phyloP scores from a whole-genome alignment of 1,140 invertebrate species.

The Sarcophaga peregrina region DNA sequence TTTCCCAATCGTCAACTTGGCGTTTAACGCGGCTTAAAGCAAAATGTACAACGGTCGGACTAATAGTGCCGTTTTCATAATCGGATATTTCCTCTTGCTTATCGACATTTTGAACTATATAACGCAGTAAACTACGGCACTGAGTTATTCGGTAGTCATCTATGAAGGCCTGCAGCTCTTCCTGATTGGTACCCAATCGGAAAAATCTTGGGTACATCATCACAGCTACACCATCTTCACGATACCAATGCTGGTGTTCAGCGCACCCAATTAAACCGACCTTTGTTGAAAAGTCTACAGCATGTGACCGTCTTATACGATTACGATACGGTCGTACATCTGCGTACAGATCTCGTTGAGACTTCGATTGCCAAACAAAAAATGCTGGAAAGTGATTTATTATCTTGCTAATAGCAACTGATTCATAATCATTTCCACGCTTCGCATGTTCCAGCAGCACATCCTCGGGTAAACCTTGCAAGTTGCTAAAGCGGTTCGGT shows the following conservation, averaged over 20 bases:
- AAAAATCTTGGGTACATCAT: slow-evolving; percentile 72
- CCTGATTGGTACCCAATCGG: slow-evolving; percentile 66
- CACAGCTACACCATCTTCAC: slow-evolving; percentile 69
- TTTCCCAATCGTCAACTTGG: slow-evolving; percentile 52
- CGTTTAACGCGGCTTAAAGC: slow-evolving; percentile 66
- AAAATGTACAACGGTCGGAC: slow-evolving; percentile 69
- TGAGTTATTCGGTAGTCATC: slow-evolving; percentile 80
- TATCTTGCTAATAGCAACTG: slow-evolving; percentile 70
- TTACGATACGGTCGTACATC: slow-evolving; percentile 69
- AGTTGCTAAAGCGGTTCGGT: slow-evolving; percentile 54
- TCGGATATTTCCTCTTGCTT: slow-evolving; percentile 49
- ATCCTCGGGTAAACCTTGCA: slow-evolving; percentile 63
- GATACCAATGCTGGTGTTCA: slow-evolving; percentile 72
- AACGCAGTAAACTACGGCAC: slow-evolving; percentile 83
- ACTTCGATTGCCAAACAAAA: slow-evolving; percentile 70
- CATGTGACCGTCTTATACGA: slow-evolving; percentile 68
- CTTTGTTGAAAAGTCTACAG: slow-evolving; percentile 72
- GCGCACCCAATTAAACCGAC: slow-evolving; percentile 72
- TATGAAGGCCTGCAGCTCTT: slow-evolving; percentile 68
- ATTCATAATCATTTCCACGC: slow-evolving; percentile 60
- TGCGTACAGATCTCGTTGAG: slow-evolving; percentile 56
- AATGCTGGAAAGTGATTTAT: slow-evolving; percentile 70
- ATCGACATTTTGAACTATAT: slow-evolving; percentile 70
- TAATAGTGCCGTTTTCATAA: slow-evolving; percentile 50
- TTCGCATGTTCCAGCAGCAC: slow-evolving; percentile 57